These are phyloP conservation scores for Phymanthus crucifer DNA, from an alignment of 92 coral and sea anemone species.

Conservation along the genomic window DNA sequence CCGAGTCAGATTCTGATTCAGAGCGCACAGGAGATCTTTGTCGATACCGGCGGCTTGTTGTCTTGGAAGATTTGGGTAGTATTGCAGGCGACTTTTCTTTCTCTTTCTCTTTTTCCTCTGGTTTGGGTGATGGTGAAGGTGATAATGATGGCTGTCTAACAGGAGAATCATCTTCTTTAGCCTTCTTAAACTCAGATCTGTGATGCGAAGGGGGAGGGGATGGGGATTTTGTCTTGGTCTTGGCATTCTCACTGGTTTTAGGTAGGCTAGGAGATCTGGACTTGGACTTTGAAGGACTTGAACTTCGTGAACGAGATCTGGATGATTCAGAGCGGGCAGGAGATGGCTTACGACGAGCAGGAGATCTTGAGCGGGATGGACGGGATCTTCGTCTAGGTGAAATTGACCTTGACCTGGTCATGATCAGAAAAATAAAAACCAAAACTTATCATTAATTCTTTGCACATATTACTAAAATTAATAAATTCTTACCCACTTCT, in stretches of 20 bases:
- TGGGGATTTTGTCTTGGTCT: slow-evolving; percentile 46
- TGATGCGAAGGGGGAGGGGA: slow-evolving; percentile 90
- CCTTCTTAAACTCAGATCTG: slow-evolving; percentile 74
- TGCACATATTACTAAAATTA: too few relatives aligned
- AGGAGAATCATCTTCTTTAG: slow-evolving; percentile 67
- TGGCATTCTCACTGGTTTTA: slow-evolving; percentile 26
- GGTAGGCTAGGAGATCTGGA: slow-evolving; percentile 56
- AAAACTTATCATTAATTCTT: neutral
- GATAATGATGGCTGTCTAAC: slow-evolving; percentile 85
- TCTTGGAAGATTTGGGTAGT: slow-evolving; percentile 80
- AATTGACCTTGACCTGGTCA: slow-evolving; percentile 20
- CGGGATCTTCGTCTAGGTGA: slow-evolving; percentile 57
- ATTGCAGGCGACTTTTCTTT: slow-evolving; percentile 62
- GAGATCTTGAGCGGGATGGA: slow-evolving; percentile 65
- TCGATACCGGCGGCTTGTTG: slow-evolving; percentile 88
- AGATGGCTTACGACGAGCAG: slow-evolving; percentile 72
- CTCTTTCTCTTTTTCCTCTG: slow-evolving; percentile 50
- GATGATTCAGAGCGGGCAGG: slow-evolving; percentile 56
- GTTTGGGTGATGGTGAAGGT: slow-evolving; percentile 78
- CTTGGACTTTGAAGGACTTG: slow-evolving; percentile 32
- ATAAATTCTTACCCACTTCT: too few relatives aligned
- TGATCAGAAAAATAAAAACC: neutral
- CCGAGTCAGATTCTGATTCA: slow-evolving; percentile 77
- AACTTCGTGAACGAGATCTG: slow-evolving; percentile 65
- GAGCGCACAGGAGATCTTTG: slow-evolving; percentile 76